A percentile compares a stretch with the other conserved stretches of the same genome.
These are phyloP conservation scores for Tychaedon coryphoeus DNA, from an alignment of 2,113 vertebrate species.

Conservation along the genomic window DNA sequence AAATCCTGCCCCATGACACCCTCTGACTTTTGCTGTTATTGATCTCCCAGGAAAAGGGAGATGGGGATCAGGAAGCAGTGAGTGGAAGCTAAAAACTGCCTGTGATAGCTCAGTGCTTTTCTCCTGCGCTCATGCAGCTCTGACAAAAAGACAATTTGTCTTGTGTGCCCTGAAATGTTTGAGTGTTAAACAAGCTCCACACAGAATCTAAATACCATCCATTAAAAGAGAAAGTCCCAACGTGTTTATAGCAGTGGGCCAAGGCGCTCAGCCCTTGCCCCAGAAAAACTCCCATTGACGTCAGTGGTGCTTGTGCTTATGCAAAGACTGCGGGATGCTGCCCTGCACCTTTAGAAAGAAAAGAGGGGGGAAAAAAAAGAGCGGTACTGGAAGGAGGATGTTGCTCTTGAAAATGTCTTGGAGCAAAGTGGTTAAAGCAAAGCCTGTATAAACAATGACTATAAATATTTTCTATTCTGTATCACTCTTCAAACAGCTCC, in stretches of 20 bases:
- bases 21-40: not conserved
- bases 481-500: conserved; percentile 24
- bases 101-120: not conserved
- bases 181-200: conserved; percentile 67
- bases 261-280: not conserved
- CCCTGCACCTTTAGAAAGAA: not conserved
- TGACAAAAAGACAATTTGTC: conserved; percentile 67
- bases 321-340: conserved; percentile 1
- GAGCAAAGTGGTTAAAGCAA: conserved; percentile 67
- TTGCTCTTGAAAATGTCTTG: conserved; percentile 65
- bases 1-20: not conserved
- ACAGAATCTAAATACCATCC: conserved; percentile 68
- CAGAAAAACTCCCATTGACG: conserved; percentile 41
- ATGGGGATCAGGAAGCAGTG: not conserved
- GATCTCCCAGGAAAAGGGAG: not conserved
- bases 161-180: conserved; percentile 50
- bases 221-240: conserved; percentile 66
- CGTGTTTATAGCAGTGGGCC: conserved; percentile 67
- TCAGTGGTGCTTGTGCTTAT: not conserved
- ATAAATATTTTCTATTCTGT: conserved; percentile 56
- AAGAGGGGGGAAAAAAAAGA: rapidly evolving
- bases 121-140: conserved; percentile 4
- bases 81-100: conserved; percentile 8
- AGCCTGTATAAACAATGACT: conserved; percentile 53
- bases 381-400: conserved; percentile 56